Conservation (phyloP, 2,888 invertebrate genomes). For the Lamellibrachia columna region DNA sequence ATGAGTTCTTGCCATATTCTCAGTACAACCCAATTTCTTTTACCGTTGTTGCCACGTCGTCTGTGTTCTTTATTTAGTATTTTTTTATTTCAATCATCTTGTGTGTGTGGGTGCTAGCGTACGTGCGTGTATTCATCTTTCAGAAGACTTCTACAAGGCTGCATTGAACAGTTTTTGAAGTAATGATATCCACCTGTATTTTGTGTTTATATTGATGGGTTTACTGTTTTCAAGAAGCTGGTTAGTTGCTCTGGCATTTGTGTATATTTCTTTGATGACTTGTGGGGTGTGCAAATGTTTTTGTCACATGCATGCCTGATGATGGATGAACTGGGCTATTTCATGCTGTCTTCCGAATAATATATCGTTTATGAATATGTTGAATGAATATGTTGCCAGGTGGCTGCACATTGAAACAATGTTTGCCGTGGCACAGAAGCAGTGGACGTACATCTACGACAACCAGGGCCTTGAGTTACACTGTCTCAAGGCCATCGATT, state of each 20-base stretch:
- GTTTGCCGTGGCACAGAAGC: slow-evolving; percentile 96
- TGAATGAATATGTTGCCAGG: slow-evolving; percentile 42
- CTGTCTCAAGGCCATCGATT: slow-evolving; percentile 86
- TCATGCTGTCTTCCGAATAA: neutral
- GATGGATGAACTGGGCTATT: too few relatives aligned
- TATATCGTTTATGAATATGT: neutral
- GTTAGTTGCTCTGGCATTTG: neutral
- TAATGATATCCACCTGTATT: too few relatives aligned
- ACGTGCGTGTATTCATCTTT: neutral
- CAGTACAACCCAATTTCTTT: too few relatives aligned
- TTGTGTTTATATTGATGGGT: neutral
- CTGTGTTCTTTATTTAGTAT: too few relatives aligned
- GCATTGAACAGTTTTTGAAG: too few relatives aligned
- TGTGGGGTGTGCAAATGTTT: neutral
- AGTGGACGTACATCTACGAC: slow-evolving; percentile 97
- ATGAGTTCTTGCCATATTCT: too few relatives aligned
- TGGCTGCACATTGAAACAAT: slow-evolving; percentile 89
- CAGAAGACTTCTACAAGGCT: neutral
- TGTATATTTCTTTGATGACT: neutral
- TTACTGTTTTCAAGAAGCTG: neutral
- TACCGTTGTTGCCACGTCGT: too few relatives aligned
- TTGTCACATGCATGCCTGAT: too few relatives aligned
- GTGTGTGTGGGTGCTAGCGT: too few relatives aligned
- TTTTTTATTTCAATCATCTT: too few relatives aligned
- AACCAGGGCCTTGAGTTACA: slow-evolving; percentile 96